These are phyloP conservation scores for Anniella stebbinsi DNA, from an alignment of 2,797 vertebrate genomes.

Conservation along the genomic window DNA sequence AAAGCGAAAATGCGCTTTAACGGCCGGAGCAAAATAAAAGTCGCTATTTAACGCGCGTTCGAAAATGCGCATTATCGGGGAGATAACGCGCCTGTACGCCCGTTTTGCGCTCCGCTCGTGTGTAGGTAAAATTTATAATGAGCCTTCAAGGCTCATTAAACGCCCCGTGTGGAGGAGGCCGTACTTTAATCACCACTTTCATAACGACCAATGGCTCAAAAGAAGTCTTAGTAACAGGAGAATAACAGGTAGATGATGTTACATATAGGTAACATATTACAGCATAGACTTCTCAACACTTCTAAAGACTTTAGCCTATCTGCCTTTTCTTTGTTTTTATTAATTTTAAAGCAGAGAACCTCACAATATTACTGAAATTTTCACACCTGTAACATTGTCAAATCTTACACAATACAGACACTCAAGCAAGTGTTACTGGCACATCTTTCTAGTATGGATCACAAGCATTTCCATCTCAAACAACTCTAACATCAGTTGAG, in stretches of 20 bases:
- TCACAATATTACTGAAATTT: not conserved
- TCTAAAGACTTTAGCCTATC: not conserved
- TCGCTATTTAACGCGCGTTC: too few relatives aligned
- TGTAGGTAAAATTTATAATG: too few relatives aligned
- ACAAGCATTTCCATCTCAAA: not conserved
- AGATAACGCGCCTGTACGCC: too few relatives aligned
- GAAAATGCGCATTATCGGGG: too few relatives aligned
- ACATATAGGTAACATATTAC: not conserved
- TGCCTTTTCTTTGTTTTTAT: not conserved
- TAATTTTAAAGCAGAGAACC: not conserved
- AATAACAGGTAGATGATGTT: not conserved
- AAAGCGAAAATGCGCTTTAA: too few relatives aligned
- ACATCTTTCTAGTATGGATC: not conserved
- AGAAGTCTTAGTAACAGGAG: not conserved
- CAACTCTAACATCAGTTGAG: not conserved
- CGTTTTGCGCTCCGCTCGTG: too few relatives aligned
- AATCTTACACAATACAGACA: not conserved
- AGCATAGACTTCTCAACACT: not conserved
- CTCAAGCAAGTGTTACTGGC: not conserved
- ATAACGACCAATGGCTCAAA: not conserved
- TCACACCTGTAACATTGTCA: not conserved
- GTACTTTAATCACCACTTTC: not conserved
- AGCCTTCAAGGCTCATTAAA: too few relatives aligned
- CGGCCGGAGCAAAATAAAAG: too few relatives aligned
- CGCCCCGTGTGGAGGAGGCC: too few relatives aligned